Evolutionary conservation across 2,888 invertebrate genomes (phyloP), one percentile per base, ranked within the genome.

Genomic region (Aspidiotus rigidus): DNA sequence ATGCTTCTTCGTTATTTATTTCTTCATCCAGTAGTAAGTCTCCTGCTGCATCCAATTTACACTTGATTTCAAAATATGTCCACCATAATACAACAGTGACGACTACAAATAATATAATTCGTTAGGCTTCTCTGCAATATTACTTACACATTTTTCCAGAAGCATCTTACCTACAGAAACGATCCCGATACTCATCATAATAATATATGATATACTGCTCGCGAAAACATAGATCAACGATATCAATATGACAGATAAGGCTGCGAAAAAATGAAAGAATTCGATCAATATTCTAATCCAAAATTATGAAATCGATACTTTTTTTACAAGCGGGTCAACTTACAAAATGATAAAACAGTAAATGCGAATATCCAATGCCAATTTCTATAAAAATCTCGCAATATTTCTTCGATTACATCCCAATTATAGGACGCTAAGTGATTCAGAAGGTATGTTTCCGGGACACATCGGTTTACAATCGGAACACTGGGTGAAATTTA

Each of bases 401-500:
- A 80, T 77, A 93, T 86, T 79, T 93, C 91, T 78, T 93, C 91
- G 74, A 93, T 84, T 44, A 88, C 84, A 77, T 93, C 92, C 87
- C 93, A 91, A 74, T 87, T 88, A 77, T 95, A 93, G 59, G 95
- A 81, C 74, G 90, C 81, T 7, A 85, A 86, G 79, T 92, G 91
- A 74, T 93, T 84, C 73, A 83, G 81, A 54, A 82, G 80, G 0
- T 88, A 82, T 57, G 84, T 81, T 75, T 83, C 84, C 7, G 95
- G 95, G 74, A 95, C 85, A 79, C 96, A 96, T 71, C 95, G 85
- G 78, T 93, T 91, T 70, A 95, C 79, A 42, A 96, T 83, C 6
- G 92, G 85, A 69, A 83, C 82, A 75, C 93, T 86, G 70, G 64
- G 44, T 69, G 13, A 15, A 70, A 64, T 13, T n/a, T 13, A 5